A percentile compares a stretch with the other conserved stretches of the same genome.
Evolutionary conservation across 1,140 invertebrate species (phyloP).

Genomic region (Drosophila azteca): DNA sequence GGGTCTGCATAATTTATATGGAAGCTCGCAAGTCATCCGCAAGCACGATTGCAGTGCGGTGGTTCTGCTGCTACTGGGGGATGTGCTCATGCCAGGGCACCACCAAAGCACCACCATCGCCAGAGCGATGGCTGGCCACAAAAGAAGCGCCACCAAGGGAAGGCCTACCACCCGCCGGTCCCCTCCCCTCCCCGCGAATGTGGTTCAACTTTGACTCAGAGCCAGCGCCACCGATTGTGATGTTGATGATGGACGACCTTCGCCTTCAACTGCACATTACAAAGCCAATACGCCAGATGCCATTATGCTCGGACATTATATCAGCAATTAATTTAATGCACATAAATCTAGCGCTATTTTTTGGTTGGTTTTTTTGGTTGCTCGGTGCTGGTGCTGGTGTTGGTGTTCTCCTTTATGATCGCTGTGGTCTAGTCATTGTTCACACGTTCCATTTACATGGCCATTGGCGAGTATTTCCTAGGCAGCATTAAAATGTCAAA

Average conservation of each 20-base stretch:
- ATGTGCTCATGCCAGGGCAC: not conserved
- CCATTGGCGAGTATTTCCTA: slow-evolving; percentile 69
- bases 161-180: slow-evolving; percentile 25
- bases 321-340: slow-evolving; percentile 53
- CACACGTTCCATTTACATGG: slow-evolving; percentile 78
- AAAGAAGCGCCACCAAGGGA: slow-evolving; percentile 50
- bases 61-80: slow-evolving; percentile 15
- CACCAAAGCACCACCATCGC: slow-evolving; percentile 27
- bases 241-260: slow-evolving; percentile 59
- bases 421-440: slow-evolving; percentile 58
- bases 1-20: slow-evolving; percentile 47
- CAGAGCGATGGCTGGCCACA: slow-evolving; percentile 43
- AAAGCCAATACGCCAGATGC: slow-evolving; percentile 53
- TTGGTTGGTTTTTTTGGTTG: not conserved
- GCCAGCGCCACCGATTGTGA: slow-evolving; percentile 46
- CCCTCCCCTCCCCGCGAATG: slow-evolving; percentile 36
- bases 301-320: slow-evolving; percentile 50
- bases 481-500: slow-evolving; percentile 76
- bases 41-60: slow-evolving; percentile 23
- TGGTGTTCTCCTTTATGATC: slow-evolving; percentile 32
- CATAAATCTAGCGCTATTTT: slow-evolving; percentile 47
- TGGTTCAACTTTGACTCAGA: slow-evolving; percentile 56
- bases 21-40: slow-evolving; percentile 40
- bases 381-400: not conserved
- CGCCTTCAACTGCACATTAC: slow-evolving; percentile 75